Evolutionary conservation across 2,797 vertebrate genomes (phyloP), one percentile per base, ranked within the genome.

Genomic region (Meda fulgida): DNA sequence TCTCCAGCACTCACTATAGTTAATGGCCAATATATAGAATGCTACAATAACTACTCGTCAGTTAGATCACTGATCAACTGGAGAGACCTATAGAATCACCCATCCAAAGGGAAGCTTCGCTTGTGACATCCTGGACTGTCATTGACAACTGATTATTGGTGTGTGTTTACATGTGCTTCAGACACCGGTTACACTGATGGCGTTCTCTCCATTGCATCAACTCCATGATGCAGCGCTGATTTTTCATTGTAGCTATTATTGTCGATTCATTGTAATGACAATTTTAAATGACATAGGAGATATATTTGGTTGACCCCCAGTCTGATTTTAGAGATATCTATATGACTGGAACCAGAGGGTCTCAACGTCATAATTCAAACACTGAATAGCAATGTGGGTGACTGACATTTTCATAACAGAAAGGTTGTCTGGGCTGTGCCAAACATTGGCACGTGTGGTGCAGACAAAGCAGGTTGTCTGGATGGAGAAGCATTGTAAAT

Each of bases 341-440:
- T 65, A 43, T 43, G 46, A 53, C 48, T 81, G 23, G 31, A 70
- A 80, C 31, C n/a, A 78, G 10, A 31, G 16, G n/a, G 1, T 79
- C 38, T 66, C n/a, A 46, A 34, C 51, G 1, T 13, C 13, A 31
- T 5, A 21, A 38, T 76, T 58, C 21, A 58, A 58, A 48, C 29
- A 80, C 51, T 72, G 55, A 72, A 81, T 81, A 60, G 53, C 69
- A 82, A 63, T 73, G 70, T 60, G 55, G 4, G 23, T 38, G 69
- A 63, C 34, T 63, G 69, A 48, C 38, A 82, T 82, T 82, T 73
- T 73, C 38, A 73, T 46, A 72, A 46, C 51, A 63, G 51, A 71
- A 72, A 81, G 53, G 69, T 63, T 73, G 55, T 63, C 70, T 65
- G 21, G 63, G 71, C 40, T 48, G 23, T 73, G 36, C 51, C 67